phyloP scores from a whole-genome alignment of 2,888 invertebrate genomes.

The Eumerus sabulonum region DNA sequence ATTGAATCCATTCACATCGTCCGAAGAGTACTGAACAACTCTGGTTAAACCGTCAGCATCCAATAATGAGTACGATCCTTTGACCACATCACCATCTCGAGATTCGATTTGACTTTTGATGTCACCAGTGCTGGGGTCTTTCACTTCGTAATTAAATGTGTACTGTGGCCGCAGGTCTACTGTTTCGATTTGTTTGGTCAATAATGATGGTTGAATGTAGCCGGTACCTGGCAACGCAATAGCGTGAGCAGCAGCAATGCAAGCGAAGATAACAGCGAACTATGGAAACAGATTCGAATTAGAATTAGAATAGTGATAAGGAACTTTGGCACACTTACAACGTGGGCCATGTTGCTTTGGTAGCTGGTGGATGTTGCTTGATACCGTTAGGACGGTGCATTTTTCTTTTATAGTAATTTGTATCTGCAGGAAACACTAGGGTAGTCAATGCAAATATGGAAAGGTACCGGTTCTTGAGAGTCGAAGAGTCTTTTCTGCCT shows the following conservation, averaged over 20 bases:
- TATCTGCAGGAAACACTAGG: not conserved
- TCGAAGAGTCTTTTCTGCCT: not conserved
- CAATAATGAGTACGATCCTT: slow-evolving; percentile 78
- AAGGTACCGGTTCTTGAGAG: slow-evolving; percentile 36
- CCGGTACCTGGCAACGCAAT: slow-evolving; percentile 20
- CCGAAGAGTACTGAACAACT: slow-evolving; percentile 79
- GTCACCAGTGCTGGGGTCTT: slow-evolving; percentile 78
- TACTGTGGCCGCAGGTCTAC: slow-evolving; percentile 62
- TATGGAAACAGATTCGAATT: not conserved
- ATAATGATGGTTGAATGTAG: slow-evolving; percentile 23
- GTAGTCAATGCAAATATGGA: slow-evolving; percentile 1
- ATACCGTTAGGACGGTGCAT: slow-evolving; percentile 18
- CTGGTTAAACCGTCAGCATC: slow-evolving; percentile 79
- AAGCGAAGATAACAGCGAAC: slow-evolving; percentile 24
- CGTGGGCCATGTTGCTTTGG: slow-evolving; percentile 38
- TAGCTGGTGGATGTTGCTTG: slow-evolving; percentile 32
- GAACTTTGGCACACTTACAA: slow-evolving; percentile 13
- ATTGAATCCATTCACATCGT: slow-evolving; percentile 79
- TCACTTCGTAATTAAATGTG: slow-evolving; percentile 76
- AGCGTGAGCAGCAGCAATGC: slow-evolving; percentile 20
- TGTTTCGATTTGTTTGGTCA: slow-evolving; percentile 45
- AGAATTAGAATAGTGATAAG: not conserved
- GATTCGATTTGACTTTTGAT: slow-evolving; percentile 78
- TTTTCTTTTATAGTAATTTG: slow-evolving; percentile 42
- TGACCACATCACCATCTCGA: slow-evolving; percentile 78